A percentile compares a stretch with the other conserved stretches of the same genome.
These are phyloP conservation scores for Peromyscus polionotus DNA, from an alignment of 2,113 vertebrate genomes.

Conservation along the genomic window DNA sequence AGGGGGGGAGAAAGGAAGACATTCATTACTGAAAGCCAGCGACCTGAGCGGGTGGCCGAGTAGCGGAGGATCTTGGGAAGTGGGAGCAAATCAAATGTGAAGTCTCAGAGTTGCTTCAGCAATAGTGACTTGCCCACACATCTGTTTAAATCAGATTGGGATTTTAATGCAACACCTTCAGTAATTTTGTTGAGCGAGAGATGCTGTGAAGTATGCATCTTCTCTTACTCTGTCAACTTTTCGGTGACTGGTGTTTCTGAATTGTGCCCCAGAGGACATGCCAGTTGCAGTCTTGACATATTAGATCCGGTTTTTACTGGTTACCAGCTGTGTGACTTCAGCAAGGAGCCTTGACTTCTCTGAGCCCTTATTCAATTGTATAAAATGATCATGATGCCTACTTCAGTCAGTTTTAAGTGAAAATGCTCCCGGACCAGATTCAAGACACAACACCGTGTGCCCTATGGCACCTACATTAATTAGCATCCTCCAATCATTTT, in stretches of 20 bases:
- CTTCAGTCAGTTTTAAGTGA: not conserved
- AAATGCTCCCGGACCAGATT: not conserved
- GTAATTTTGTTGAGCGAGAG: too few species aligned
- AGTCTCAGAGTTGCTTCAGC: not conserved
- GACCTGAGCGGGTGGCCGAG: not conserved
- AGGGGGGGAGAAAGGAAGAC: not conserved
- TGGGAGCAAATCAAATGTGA: not conserved
- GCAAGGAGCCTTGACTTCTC: not conserved
- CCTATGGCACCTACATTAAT: not conserved
- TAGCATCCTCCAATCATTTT: not conserved
- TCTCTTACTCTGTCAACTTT: not conserved
- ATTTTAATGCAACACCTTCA: not conserved
- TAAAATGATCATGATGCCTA: not conserved
- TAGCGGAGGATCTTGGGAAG: not conserved
- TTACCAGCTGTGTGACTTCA: not conserved
- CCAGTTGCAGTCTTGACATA: not conserved
- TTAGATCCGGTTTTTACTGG: not conserved
- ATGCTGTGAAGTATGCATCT: accelerated
- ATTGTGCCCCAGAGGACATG: accelerated
- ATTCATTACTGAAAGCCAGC: slow-evolving; percentile 33
- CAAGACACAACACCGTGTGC: accelerated
- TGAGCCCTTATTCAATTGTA: not conserved
- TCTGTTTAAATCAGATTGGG: not conserved
- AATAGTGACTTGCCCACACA: not conserved
- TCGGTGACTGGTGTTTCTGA: accelerated